These are phyloP conservation scores for Linurgus olivaceus DNA, from an alignment of 2,797 vertebrate genomes.

Conservation along the genomic window DNA sequence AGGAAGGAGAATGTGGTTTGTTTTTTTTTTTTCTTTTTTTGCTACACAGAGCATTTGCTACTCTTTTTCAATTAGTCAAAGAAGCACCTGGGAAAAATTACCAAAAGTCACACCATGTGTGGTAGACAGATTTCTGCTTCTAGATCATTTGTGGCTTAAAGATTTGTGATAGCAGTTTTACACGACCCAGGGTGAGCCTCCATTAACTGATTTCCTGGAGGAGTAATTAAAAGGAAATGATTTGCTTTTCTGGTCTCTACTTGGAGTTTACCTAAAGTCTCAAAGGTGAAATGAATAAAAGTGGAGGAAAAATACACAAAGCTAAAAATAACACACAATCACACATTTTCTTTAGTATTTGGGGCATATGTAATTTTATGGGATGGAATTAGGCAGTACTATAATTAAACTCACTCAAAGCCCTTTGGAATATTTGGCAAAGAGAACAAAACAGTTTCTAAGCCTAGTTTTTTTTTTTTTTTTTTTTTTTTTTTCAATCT, in stretches of 20 bases:
- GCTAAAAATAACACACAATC: conserved; percentile 57
- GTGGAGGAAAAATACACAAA: conserved; percentile 23
- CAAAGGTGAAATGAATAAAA: conserved; percentile 63
- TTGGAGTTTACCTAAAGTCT: conserved; percentile 57
- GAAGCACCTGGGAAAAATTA: conserved; percentile 15
- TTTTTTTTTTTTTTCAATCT: neutral
- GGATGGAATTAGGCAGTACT: conserved; percentile 28
- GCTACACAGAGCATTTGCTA: neutral
- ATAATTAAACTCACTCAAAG: conserved; percentile 32
- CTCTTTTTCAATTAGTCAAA: conserved; percentile 44
- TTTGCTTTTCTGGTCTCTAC: conserved; percentile 64
- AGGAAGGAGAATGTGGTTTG: neutral
- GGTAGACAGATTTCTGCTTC: neutral
- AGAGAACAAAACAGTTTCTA: neutral
- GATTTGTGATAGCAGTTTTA: conserved; percentile 67
- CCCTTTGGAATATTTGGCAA: neutral
- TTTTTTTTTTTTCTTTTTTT: neutral
- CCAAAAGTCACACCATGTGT: conserved; percentile 4
- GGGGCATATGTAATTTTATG: conserved; percentile 7
- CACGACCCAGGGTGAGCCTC: conserved; percentile 49
- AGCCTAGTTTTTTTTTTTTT: neutral
- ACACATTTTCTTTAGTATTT: conserved; percentile 43
- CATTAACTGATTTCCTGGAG: conserved; percentile 68
- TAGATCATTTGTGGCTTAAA: conserved; percentile 42
- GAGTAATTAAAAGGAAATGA: conserved; percentile 73